Evolutionary conservation across 1,140 invertebrate species (phyloP).

Genomic region (Zaprionus camerounensis): DNA sequence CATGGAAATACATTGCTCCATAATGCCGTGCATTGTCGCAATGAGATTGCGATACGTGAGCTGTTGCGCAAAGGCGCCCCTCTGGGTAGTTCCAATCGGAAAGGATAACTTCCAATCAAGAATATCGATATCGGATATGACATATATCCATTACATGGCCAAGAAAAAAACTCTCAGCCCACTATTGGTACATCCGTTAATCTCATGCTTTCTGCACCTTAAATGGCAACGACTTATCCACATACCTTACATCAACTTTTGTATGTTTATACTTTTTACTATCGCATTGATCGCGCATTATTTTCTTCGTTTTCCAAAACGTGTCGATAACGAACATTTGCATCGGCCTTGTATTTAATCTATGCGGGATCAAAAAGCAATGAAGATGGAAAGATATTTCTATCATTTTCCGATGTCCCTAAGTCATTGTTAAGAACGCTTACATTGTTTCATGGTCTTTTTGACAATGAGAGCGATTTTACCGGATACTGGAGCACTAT

Average conservation of each 20-base stretch:
- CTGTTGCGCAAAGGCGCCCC: neutral
- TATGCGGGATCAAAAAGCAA: neutral
- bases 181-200: slow-evolving; percentile 11
- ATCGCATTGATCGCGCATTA: neutral
- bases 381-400: neutral
- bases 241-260: neutral
- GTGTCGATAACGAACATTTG: neutral
- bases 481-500: too few species aligned
- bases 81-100: too few species aligned
- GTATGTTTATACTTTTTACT: neutral
- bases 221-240: neutral
- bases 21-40: too few species aligned
- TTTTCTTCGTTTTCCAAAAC: neutral
- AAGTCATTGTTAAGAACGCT: neutral
- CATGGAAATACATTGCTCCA: too few species aligned
- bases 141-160: slow-evolving; percentile 6
- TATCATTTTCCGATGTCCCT: too few species aligned
- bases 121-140: too few species aligned
- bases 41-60: slow-evolving; percentile 12
- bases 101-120: too few species aligned
- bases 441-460: neutral
- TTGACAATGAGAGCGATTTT: too few species aligned
- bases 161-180: neutral
- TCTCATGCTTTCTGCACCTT: slow-evolving; percentile 8
- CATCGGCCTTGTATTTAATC: neutral